A percentile compares a stretch with the other conserved stretches of the same genome.
These are phyloP conservation scores for Callithrix jacchus DNA, from an alignment of 2,113 vertebrate genomes.

Conservation along the genomic window DNA sequence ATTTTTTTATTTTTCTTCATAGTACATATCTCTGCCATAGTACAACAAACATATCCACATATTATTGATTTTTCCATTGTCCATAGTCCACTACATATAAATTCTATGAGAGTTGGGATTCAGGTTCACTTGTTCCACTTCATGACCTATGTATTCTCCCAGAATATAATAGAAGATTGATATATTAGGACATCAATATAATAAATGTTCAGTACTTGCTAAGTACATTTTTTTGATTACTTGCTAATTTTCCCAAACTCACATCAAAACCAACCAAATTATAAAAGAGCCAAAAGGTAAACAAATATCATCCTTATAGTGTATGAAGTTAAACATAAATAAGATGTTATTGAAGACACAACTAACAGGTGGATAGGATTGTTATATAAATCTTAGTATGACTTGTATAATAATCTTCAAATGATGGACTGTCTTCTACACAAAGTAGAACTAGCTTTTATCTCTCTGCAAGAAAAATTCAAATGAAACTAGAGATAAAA, in stretches of 20 bases:
- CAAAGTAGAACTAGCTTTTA: neutral
- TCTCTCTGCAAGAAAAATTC: neutral
- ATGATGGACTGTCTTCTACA: neutral
- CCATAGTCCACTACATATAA: neutral
- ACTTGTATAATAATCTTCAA: neutral
- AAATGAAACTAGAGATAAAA: neutral
- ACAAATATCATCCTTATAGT: neutral
- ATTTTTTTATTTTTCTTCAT: slow-evolving; percentile 11
- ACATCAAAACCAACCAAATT: neutral
- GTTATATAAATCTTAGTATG: neutral
- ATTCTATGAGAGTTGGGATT: neutral
- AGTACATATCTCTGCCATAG: neutral
- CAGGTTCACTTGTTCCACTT: neutral
- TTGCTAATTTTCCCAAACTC: neutral
- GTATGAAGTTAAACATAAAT: neutral
- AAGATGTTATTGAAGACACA: neutral
- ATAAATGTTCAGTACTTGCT: neutral
- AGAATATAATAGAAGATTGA: neutral
- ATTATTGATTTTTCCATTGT: neutral
- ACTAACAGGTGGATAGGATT: neutral
- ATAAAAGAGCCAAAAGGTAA: neutral
- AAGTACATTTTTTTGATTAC: neutral
- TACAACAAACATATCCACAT: neutral
- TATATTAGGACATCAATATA: neutral
- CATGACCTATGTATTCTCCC: neutral